phyloP scores from a whole-genome alignment of 2,113 vertebrate species.

The Aldabrachelys gigantea region DNA sequence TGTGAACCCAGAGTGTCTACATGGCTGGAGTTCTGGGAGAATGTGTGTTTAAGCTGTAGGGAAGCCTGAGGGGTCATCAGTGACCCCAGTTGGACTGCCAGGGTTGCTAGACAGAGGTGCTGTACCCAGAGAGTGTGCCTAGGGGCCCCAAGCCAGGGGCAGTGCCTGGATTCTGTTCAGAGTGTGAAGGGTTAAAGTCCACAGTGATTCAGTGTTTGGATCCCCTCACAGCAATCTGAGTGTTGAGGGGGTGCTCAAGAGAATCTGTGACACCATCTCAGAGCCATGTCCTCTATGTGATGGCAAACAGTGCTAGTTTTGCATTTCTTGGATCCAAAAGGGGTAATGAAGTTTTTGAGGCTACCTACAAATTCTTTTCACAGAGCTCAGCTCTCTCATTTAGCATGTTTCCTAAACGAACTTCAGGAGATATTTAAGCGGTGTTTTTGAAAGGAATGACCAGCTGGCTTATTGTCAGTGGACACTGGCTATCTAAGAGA shows the following conservation, averaged over 20 bases:
- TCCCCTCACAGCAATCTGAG: neutral
- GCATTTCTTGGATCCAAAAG: neutral
- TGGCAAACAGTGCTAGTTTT: neutral
- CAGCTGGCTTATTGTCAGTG: neutral
- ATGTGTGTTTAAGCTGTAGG: neutral
- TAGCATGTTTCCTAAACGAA: neutral
- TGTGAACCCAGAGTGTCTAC: neutral
- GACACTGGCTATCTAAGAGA: neutral
- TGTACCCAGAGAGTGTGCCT: neutral
- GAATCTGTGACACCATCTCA: neutral
- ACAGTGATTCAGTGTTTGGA: neutral
- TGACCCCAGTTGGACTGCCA: neutral
- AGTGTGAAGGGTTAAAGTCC: neutral
- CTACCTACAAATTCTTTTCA: neutral
- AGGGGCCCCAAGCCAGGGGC: neutral
- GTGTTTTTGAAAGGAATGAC: slow-evolving; percentile 39
- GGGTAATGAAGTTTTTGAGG: neutral
- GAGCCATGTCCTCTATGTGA: neutral
- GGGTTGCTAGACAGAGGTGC: neutral
- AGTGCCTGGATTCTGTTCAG: neutral
- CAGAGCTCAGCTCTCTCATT: neutral
- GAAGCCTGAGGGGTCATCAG: neutral
- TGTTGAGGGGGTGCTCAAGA: neutral
- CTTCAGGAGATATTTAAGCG: slow-evolving; percentile 5
- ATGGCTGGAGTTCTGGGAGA: neutral